Base-by-base conservation (phyloP, 2,797 vertebrate genomes). In the Syngnathus acus region DNA sequence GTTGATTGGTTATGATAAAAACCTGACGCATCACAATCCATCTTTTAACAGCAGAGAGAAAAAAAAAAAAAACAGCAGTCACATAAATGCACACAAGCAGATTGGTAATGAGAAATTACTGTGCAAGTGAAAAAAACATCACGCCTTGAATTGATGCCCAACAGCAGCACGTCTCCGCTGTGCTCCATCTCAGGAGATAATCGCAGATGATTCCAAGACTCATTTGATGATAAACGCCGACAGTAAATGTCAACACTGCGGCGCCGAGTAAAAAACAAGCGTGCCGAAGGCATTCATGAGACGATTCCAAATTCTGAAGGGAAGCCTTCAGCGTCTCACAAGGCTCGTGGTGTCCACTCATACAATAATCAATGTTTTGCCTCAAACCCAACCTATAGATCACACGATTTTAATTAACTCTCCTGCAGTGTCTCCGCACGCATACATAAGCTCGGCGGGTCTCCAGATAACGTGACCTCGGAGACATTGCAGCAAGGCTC, bases 111-210 rank as follows among this genome's bases (percentile, higher is more conserved):
- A 68, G 69, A 42, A 67, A 65, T 75, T 65, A 68, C 32, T 40
- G 42, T 2, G 0, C 64, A 53, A 65, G 74, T 79, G 32, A 32
- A 32, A 32, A 32, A 76, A 74, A 60, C 43, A 64, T 43, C 60
- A 65, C 32, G 51, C 58, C 37, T 37, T 37, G 61, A 60, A n/a
- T 39, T 26, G 16, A 38, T 16, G 61, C 60, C 65, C 21, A 51
- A 51, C 55, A 59, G 45, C 4, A 32, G 32, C 32, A 32, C 32
- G 32, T 37, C 21, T 8, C 10, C 11, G 7, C n/a, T 48, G 21
- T 59, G 62, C 68, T 48, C 63, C 68, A 59, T 68, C 68, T 71
- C 50, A 47, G 26, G 39, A 48, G 61, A 77, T 69, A 77, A 78
- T 65, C 66, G 47, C 37, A 2, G 0, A 65, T 74, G 64, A 74